phyloP scores from a whole-genome alignment of 1,140 invertebrate species.

The Cherax quadricarinatus region DNA sequence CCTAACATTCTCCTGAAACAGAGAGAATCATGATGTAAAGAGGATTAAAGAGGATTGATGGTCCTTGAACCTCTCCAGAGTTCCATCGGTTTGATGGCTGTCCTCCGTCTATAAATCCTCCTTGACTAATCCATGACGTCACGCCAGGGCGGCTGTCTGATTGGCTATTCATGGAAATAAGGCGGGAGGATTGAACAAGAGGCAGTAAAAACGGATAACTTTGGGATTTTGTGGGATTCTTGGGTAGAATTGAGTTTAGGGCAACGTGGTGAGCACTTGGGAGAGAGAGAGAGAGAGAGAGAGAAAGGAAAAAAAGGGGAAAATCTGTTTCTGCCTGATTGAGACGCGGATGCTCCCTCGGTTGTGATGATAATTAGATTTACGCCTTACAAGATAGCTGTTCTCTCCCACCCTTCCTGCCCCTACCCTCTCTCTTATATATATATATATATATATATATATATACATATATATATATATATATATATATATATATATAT shows the following conservation, averaged over 20 bases:
- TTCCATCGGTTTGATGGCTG: conserved; percentile 3
- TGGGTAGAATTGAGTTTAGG: conserved; percentile 28
- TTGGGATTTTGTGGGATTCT: conserved; percentile 11
- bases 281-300: neutral
- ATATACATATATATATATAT: too few relatives aligned
- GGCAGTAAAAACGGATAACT: conserved; percentile 32
- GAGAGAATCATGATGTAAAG: neutral
- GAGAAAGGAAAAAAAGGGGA: neutral
- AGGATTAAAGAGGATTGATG: neutral
- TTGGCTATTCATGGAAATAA: conserved; percentile 47
- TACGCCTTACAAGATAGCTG: neutral
- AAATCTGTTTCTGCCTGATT: neutral
- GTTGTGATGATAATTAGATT: neutral
- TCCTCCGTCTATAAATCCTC: conserved; percentile 20
- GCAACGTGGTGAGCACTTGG: neutral
- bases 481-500: too few relatives aligned
- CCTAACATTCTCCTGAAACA: neutral
- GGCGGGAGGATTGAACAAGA: neutral
- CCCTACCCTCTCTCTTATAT: neutral
- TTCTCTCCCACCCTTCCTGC: neutral
- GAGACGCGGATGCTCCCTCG: neutral
- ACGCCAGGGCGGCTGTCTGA: conserved; percentile 20
- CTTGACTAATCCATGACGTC: conserved; percentile 47
- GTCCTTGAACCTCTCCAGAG: neutral
- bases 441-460: too few relatives aligned